Base-by-base conservation (phyloP, 2,888 invertebrate species). In the Desoria tigrina region DNA sequence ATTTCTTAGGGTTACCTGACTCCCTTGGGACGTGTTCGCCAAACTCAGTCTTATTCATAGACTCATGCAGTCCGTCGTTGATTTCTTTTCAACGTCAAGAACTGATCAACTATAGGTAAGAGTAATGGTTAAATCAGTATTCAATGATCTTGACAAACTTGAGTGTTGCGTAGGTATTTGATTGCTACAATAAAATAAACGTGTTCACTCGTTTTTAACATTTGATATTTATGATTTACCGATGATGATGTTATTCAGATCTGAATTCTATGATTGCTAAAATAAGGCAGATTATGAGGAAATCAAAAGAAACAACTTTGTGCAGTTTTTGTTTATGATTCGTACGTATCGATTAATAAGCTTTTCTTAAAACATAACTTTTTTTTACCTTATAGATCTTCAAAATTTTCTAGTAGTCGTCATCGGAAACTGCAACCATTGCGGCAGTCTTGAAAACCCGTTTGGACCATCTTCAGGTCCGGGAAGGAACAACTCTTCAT, bases 381-480 rank as follows among this genome's bases (percentile, higher is more conserved):
- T 79, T 62, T 69, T 70, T 60, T 32, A 32, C 77, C 83, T 83
- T 78, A 83, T n/a, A 90, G 91, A 89, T 90, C 89, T 86, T 89
- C 90, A 87, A 92, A 92, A 91, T 92, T 91, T 89, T 90, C 90
- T 86, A 91, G 93, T 87, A 93, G 92, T 87, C 92, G 92, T 86
- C 93, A 94, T 88, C 91, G 94, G 87, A 94, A 94, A 87, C 88
- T 93, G 84, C 90, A 92, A 85, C 92, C 93, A 82, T 90, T 93
- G 87, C 91, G 93, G 88, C 92, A 92, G 89, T 93, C 93, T 92
- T 93, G 93, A 93, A 87, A 80, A 79, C 78, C 80, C 77, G 78
- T 77, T 74, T 79, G 70, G 74, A 72, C 69, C 69, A 67, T 56
- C 68, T 66, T 74, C 70, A 61, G 71, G 66, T 67, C 69, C 69